phyloP scores from a whole-genome alignment of 2,113 vertebrate species.

The Anthoscopus minutus region DNA sequence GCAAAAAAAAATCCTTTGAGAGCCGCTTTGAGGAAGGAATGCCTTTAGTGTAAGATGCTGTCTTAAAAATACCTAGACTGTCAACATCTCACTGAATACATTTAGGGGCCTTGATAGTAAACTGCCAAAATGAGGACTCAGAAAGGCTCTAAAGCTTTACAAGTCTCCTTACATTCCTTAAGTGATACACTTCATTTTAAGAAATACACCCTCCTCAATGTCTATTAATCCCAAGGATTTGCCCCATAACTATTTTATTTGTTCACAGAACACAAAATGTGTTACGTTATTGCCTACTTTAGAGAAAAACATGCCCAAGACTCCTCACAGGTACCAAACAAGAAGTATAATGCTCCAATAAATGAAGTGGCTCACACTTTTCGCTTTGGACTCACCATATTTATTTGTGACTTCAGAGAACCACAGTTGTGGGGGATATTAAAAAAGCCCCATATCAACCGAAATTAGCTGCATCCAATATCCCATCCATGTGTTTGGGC shows the following conservation, averaged over 20 bases:
- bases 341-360: background rate
- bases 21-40: background rate
- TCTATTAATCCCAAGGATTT: background rate
- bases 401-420: background rate
- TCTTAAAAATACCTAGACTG: slow-evolving; percentile 48
- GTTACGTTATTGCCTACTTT: background rate
- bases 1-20: background rate
- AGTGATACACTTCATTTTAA: background rate
- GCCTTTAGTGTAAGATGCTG: background rate
- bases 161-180: background rate
- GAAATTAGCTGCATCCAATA: background rate
- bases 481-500: background rate
- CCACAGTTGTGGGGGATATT: background rate
- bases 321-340: background rate
- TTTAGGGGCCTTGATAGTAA: slow-evolving; percentile 20
- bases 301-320: background rate
- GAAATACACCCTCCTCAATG: background rate
- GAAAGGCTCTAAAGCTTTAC: slow-evolving; percentile 18
- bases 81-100: slow-evolving; percentile 51
- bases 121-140: background rate
- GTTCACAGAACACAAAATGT: background rate
- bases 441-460: background rate
- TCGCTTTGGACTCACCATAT: background rate
- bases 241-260: background rate
- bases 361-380: background rate